phyloP scores from a whole-genome alignment of 2,797 vertebrate species.

The Myotis planiceps region DNA sequence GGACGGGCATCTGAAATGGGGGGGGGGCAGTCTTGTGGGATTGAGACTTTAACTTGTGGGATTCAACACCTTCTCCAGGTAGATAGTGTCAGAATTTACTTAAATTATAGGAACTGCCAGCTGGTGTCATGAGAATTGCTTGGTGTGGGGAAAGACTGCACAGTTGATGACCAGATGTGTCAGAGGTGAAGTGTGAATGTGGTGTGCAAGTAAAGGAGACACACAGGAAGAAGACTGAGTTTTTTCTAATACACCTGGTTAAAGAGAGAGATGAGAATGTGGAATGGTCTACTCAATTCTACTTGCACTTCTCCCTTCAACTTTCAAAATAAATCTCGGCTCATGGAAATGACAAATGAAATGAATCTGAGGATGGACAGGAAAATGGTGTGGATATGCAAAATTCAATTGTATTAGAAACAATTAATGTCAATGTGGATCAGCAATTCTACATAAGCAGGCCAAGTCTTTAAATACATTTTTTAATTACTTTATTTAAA shows the following conservation, averaged over 20 bases:
- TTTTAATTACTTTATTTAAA: not conserved
- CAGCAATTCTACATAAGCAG: not conserved
- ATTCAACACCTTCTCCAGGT: not conserved
- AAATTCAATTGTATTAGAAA: conserved; percentile 13
- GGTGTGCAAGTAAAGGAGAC: not conserved
- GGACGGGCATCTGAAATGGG: not conserved
- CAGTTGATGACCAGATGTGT: not conserved
- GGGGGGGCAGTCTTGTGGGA: not conserved
- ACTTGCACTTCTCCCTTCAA: not conserved
- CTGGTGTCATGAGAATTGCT: not conserved
- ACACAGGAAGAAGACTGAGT: not conserved
- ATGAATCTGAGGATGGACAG: not conserved
- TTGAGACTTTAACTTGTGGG: not conserved
- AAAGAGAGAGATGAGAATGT: not conserved
- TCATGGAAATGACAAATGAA: not conserved
- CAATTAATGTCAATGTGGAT: not conserved
- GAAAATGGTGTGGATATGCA: not conserved
- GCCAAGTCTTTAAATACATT: not conserved
- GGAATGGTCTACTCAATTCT: not conserved
- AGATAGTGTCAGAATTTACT: not conserved
- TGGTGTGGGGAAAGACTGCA: not conserved
- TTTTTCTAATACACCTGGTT: not conserved
- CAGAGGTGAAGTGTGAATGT: not conserved
- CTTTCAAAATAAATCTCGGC: conserved; percentile 33
- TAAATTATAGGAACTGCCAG: not conserved